These are phyloP conservation scores for Mongoloraphidia duomilia DNA, from an alignment of 2,888 invertebrate genomes.

Conservation along the genomic window DNA sequence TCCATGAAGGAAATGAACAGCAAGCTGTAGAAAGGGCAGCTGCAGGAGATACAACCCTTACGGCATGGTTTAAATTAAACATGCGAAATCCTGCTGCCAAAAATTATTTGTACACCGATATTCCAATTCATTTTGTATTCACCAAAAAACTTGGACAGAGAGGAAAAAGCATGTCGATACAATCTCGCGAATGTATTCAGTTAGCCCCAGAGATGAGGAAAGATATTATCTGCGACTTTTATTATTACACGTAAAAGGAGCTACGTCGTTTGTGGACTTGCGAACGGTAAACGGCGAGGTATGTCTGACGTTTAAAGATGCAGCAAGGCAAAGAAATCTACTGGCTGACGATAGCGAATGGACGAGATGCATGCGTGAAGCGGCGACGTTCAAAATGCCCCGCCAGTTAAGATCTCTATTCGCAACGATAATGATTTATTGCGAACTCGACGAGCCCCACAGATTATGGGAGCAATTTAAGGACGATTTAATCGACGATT, in stretches of 20 bases:
- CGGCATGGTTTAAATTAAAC: conserved; percentile 9
- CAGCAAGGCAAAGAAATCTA: conserved; percentile 11
- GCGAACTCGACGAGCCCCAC: conserved; percentile 13
- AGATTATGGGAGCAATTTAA: conserved; percentile 17
- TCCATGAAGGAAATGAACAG: conserved; percentile 8
- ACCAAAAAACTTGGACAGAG: background rate
- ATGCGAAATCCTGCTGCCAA: background rate
- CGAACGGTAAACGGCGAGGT: conserved; percentile 18
- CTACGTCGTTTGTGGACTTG: conserved; percentile 17
- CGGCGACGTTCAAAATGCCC: conserved; percentile 16
- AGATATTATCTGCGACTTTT: conserved; percentile 15
- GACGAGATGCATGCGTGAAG: conserved; percentile 16
- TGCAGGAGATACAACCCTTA: conserved; percentile 4
- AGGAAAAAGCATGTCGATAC: background rate
- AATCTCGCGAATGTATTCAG: conserved; percentile 2
- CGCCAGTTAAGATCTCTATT: conserved; percentile 20
- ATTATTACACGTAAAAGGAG: conserved; percentile 14
- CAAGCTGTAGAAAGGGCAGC: conserved; percentile 6
- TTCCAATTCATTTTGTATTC: conserved; percentile 4
- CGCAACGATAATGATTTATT: conserved; percentile 18
- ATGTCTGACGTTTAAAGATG: conserved; percentile 17
- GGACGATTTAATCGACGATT: conserved; percentile 15
- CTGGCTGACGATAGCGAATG: conserved; percentile 21
- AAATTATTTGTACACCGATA: conserved; percentile 8
- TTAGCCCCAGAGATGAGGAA: conserved; percentile 9